Evolutionary conservation across 2,113 vertebrate species (phyloP), one percentile per base, ranked within the genome.

Genomic region (Upupa epops): DNA sequence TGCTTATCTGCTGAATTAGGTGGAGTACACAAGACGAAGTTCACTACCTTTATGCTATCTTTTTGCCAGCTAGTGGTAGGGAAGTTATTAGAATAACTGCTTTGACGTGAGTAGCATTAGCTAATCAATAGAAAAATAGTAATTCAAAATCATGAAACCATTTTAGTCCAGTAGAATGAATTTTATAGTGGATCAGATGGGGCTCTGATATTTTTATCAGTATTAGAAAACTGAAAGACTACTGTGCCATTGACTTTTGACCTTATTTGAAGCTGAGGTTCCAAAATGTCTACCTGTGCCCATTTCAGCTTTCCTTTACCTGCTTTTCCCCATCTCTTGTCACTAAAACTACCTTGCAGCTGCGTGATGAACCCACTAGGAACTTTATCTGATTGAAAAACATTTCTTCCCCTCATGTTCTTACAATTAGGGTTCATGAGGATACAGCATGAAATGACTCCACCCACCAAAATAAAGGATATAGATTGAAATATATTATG

Each of bases 21-120:
- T 58, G 89, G 54, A 86, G 70, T 94, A 91, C 68, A 94, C 68
- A 90, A 56, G 24, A 59, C n/a, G 0, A 92, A 92, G 88, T 80
- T 94, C 86, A 59, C 64, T 77, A n/a, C 36, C 28, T 73, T 61
- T 51, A 58, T 0, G 0, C 42, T 68, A 31, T 77, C 48, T 83
- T 90, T 86, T 40, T 78, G 40, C 34, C 19, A 89, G 70, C 36
- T 65, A 88, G 3, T 31, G 49, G 54, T 8, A 75, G 64, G 48
- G 48, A 83, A 77, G 54, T 40, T 19, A 83, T 45, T 48, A 66
- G 81, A 68, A 66, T 54, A 86, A 59, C 48, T 61, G 61, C 49
- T 81, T 75, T 93, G 63, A 86, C 8, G 8, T 71, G 66, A 88
- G 21, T 74, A 83, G 32, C 24, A 18, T 66, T 74, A 80, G 55